phyloP scores from a whole-genome alignment of 2,113 vertebrate genomes.

The Xenopus borealis region DNA sequence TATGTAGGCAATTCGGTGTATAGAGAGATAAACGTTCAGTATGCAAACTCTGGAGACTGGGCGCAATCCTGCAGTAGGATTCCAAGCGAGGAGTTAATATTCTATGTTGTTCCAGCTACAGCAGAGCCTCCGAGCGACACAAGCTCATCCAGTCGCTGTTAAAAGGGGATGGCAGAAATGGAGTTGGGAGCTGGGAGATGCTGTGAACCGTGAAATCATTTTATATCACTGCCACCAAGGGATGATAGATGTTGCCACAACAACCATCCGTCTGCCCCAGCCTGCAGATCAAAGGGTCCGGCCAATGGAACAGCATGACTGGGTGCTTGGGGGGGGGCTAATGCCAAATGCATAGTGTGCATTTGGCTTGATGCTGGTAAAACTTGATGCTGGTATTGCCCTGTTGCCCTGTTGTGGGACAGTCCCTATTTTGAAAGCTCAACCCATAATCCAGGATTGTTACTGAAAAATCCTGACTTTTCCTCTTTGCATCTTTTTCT shows the following conservation, averaged over 20 bases:
- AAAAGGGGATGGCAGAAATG: conserved; percentile 44
- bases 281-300: conserved; percentile 28
- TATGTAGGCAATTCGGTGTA: too few species aligned
- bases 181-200: conserved; percentile 46
- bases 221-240: conserved; percentile 49
- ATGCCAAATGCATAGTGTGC: too few species aligned
- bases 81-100: conserved; percentile 35
- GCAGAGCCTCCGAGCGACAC: conserved; percentile 28
- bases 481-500: too few species aligned
- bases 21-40: too few species aligned
- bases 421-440: too few species aligned
- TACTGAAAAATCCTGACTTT: too few species aligned
- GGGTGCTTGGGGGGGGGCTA: conserved; percentile 4
- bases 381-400: too few species aligned
- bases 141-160: conserved; percentile 42
- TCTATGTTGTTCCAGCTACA: conserved; percentile 5
- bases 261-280: conserved; percentile 43
- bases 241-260: conserved; percentile 52
- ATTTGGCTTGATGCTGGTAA: too few species aligned
- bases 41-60: conserved; percentile 4
- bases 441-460: too few species aligned
- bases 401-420: too few species aligned
- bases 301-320: not conserved
- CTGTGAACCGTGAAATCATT: conserved; percentile 53
- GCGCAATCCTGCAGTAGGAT: not conserved